These are phyloP conservation scores for Emydoidea blandingii DNA, from an alignment of 2,797 vertebrate species.

Conservation along the genomic window DNA sequence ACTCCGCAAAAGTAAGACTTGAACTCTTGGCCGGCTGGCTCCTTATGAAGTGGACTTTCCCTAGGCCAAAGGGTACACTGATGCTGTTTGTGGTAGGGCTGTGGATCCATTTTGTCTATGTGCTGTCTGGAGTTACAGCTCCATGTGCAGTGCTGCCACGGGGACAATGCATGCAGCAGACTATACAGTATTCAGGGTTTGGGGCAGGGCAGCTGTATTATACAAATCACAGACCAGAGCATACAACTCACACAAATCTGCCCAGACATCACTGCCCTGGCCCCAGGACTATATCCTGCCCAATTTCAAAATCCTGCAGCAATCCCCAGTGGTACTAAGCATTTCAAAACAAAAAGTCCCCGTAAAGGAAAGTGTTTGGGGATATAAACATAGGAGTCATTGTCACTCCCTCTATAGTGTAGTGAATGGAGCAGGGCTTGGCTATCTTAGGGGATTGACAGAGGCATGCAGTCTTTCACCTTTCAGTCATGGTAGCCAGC, in stretches of 20 bases:
- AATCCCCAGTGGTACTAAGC: background rate
- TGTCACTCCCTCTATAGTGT: background rate
- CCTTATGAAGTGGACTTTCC: background rate
- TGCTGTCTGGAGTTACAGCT: background rate
- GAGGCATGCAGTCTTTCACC: background rate
- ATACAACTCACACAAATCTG: background rate
- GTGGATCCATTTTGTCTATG: fast-evolving
- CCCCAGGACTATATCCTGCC: background rate
- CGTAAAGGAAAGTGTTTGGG: background rate
- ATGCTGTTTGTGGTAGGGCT: background rate
- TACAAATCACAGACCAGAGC: background rate
- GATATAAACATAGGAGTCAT: background rate
- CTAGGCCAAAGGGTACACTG: background rate
- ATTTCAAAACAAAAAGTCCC: background rate
- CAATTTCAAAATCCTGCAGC: background rate
- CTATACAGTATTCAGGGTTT: background rate
- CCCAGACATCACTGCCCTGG: fast-evolving
- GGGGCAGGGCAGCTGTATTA: background rate
- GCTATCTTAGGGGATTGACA: background rate
- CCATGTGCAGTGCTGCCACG: fast-evolving
- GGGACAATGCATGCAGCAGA: fast-evolving
- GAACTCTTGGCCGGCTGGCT: background rate
- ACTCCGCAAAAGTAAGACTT: background rate
- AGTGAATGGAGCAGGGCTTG: background rate
- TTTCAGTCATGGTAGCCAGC: background rate